Base-by-base conservation (phyloP, 2,888 invertebrate species). In the Pseudococcus longispinus region DNA sequence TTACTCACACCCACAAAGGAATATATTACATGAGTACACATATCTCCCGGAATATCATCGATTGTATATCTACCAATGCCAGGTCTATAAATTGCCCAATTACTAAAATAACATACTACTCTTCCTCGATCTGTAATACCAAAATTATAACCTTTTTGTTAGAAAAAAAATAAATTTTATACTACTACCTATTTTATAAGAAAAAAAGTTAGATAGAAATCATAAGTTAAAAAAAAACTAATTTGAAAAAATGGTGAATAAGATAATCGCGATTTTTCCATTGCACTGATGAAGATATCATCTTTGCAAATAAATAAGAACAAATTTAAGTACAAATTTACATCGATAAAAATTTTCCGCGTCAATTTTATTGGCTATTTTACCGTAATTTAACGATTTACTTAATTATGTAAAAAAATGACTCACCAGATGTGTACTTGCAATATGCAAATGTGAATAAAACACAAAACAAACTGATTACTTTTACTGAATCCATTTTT, bases 1-100 rank as follows among this genome's bases (percentile, higher is more conserved):
- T 96, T 95, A 89, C 95, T 93, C 88, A 97, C 94, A 0, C 97
- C 97, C 89, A 96, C 94, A 91, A 97, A 97, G 2, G 97, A 96
- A 91, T 97, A 97, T 85, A 97, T 94, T 80, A 96, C 91, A 90
- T 97, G 97, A 0, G 97, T 97, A 90, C 97, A 97, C 88, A 95
- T 91, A 88, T 95, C 94, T 0, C 93, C 94, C 0, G 96, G 96
- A 83, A 97, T 93, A 90, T 97, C 96, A 87, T 96, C 95, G 88
- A 96, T 93, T n/a, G 93, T 94, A 90, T 97, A 97, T 46, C 93
- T 93, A 0, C 97, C 97, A 13, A 95, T 91, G 4, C 94, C 96
- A 0, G 96, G 96, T 55, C 97, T 92, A 91, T 96, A 95, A 87
- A 96, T 93, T 13, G 97, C 97, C 97, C 95, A 96, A 91, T 95